Conservation (phyloP, 2,797 vertebrate species). For the Monodelphis domestica region DNA sequence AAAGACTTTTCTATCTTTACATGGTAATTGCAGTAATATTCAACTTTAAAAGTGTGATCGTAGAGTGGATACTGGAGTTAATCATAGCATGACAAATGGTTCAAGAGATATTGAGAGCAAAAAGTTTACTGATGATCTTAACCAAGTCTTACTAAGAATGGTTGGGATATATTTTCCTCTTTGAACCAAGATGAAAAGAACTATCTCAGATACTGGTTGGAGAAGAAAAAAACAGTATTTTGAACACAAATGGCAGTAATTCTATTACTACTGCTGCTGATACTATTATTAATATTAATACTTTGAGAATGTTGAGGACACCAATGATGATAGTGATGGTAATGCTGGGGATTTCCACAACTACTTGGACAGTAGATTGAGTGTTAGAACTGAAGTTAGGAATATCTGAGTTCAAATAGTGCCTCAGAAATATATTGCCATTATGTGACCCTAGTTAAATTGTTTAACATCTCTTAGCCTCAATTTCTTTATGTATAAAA, state of each 20-base stretch:
- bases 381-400: background rate
- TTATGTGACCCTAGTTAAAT: background rate
- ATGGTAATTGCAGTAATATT: constrained; percentile 75
- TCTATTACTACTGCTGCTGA: background rate
- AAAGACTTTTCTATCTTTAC: constrained; percentile 72
- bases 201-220: background rate
- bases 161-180: background rate
- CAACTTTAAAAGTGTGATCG: constrained; percentile 64
- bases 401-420: background rate
- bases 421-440: background rate
- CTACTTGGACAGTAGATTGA: background rate
- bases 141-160: background rate
- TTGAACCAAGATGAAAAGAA: background rate
- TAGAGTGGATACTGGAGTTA: constrained; percentile 43
- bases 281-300: background rate
- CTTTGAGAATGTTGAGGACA: background rate
- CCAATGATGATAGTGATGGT: too few species aligned
- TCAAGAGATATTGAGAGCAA: background rate
- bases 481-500: background rate
- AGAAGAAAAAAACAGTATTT: background rate
- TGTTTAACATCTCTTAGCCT: background rate
- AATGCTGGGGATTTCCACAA: background rate
- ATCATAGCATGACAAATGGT: background rate
- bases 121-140: background rate
- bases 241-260: background rate